Base-by-base conservation (phyloP, 2,113 vertebrate genomes). In the Indri indri region DNA sequence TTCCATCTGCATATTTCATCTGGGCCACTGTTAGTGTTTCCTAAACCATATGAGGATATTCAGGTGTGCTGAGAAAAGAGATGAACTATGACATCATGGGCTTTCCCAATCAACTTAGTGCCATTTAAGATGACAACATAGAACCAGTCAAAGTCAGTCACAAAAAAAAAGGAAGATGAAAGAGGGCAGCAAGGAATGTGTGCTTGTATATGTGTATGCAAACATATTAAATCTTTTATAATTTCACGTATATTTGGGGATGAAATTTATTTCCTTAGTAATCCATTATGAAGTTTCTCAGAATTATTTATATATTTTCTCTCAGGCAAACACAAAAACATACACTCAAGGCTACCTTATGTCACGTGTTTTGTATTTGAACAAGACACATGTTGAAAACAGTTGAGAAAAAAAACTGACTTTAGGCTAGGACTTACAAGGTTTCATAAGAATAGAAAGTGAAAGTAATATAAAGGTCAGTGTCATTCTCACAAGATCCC, bases 1-100 rank as follows among this genome's bases (percentile, higher is more conserved):
- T 96, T 92, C 66, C 37, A 92, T 85, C 50, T 90, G n/a, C 59
- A 91, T 68, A 88, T 88, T 87, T 97, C 13, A 80, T 84, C 40
- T 83, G 73, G 50, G 59, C 17, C 14, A 82, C 66, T 94, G 61
- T 85, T 84, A 52, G 40, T 68, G 18, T 77, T 90, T 90, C 54
- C 61, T 12, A 77, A 82, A 82, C 22, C 95, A 45, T 74, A 32
- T 84, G 83, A 74, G 22, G 63, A 73, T 68, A 68, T 27, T 84
- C 30, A 88, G 20, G 37, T 92, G 42, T 76, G 9, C 57, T 70
- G 37, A 54, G 27, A 95, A 95, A 54, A 66, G 17, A n/a, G 34
- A 86, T 73, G 22, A 96, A 73, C 8, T 32, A n/a, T 42, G 73
- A 37, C 18, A 77, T 23, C 1, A 25, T 88, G 22, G n/a, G 85